Conservation (phyloP, 2,797 vertebrate genomes). For the Chloroceryle inda region DNA sequence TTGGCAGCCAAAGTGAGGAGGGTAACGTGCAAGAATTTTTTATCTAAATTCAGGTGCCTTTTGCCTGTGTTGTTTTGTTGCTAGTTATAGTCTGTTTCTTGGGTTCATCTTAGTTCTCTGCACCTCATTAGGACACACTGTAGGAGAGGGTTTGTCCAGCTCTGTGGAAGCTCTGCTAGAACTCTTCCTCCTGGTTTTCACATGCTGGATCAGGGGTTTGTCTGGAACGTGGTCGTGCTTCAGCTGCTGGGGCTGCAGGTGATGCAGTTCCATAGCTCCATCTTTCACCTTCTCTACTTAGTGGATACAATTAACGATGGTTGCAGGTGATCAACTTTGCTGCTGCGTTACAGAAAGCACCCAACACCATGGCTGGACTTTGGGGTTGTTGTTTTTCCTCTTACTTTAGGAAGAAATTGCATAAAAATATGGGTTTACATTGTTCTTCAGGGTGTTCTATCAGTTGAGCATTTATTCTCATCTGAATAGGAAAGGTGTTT, state of each 20-base stretch:
- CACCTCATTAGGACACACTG: not conserved
- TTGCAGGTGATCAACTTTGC: not conserved
- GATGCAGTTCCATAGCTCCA: accelerated
- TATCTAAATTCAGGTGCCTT: not conserved
- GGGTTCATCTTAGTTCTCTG: not conserved
- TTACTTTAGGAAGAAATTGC: not conserved
- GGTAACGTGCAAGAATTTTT: not conserved
- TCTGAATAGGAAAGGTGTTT: not conserved
- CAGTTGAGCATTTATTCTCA: not conserved
- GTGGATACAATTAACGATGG: not conserved
- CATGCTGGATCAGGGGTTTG: not conserved
- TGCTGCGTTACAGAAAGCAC: not conserved
- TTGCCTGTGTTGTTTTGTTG: not conserved
- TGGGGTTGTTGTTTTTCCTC: accelerated
- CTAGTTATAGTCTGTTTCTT: not conserved
- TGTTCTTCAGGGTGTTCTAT: not conserved
- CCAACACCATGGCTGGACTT: not conserved
- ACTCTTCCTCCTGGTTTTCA: not conserved
- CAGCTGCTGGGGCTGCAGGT: not conserved
- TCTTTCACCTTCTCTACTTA: not conserved
- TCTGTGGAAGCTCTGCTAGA: not conserved
- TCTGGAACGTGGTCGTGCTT: not conserved
- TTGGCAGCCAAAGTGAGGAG: not conserved
- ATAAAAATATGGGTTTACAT: accelerated
- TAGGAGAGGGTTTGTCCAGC: not conserved